Evolutionary conservation across 2,888 invertebrate genomes (phyloP), one percentile per base, ranked within the genome.

Genomic region (Ophioninae sp.): DNA sequence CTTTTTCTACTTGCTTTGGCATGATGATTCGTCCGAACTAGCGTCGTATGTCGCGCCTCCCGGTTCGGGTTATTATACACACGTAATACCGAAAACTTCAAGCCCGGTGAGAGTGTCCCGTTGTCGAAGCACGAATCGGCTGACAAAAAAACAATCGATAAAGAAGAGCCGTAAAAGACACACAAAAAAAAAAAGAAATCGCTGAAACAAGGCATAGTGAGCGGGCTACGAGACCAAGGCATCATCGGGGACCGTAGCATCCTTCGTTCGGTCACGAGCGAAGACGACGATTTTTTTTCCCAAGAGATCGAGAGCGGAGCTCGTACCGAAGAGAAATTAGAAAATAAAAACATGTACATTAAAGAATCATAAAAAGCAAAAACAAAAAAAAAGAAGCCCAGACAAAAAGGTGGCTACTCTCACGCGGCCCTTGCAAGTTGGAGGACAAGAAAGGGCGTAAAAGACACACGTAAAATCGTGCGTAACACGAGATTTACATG

Each of bases 1-100:
- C 10, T 62, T 62, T 39, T 30, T 61, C 68, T 65, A 13, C 5
- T 50, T 81, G 57, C 64, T 64, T 75, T 72, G 17, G 56, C 62
- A 76, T 10, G 64, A 23, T n/a, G 61, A 39, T 81, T 65, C 65
- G 80, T 78, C 73, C 69, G 79, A 77, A 77, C 68, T 80, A 73
- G 83, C 78, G 69, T 83, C 83, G 81, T 78, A 81, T 84, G 74
- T 75, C 83, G 50, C 81, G 82, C 82, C 80, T 85, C 79, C 84
- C 80, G 84, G 76, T 75, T 72, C 80, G 75, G 70, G 59, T 62
- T 41, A 21, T 79, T 69, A 23, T 50, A 59, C 57, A 64, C 69
- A 56, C 56, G 13, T 13, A 61, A 50, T n/a, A 76, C 68, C 44
- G 50, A 59, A 50, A 75, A 69, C 68, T 65, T 75, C 21, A 57